Evolutionary conservation across 2,797 vertebrate genomes (phyloP).

Genomic region (Amblyraja radiata): DNA sequence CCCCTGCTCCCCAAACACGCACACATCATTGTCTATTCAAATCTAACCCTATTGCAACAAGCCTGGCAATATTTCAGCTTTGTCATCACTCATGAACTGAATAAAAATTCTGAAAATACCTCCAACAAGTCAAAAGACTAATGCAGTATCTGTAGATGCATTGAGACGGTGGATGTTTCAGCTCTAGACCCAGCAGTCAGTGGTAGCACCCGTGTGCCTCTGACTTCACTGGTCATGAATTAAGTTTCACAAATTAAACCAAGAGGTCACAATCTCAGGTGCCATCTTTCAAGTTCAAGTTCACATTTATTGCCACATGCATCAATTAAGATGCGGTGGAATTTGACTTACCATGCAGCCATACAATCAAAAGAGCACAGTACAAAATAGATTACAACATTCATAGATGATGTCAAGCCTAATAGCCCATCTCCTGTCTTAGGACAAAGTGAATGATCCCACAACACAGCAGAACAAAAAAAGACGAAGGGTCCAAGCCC

Average conservation of each 20-base stretch:
- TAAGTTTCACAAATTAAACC: no score
- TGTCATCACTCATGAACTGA: not conserved
- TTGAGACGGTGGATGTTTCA: no score
- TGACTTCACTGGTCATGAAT: not conserved
- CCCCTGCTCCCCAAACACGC: not conserved
- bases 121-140: not conserved
- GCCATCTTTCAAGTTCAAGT: not conserved
- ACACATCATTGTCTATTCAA: not conserved
- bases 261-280: not conserved
- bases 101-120: not conserved
- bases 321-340: no score
- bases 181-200: not conserved
- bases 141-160: no score
- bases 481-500: no score
- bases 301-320: no score
- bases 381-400: no score
- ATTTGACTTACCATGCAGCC: no score
- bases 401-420: not conserved
- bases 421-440: not conserved
- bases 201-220: not conserved
- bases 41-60: not conserved
- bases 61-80: not conserved
- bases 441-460: not conserved
- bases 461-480: not conserved
- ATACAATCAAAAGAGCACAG: no score